Evolutionary conservation across 2,113 vertebrate genomes (phyloP), one percentile per base, ranked within the genome.

Genomic region (Ammodramus savannarum): DNA sequence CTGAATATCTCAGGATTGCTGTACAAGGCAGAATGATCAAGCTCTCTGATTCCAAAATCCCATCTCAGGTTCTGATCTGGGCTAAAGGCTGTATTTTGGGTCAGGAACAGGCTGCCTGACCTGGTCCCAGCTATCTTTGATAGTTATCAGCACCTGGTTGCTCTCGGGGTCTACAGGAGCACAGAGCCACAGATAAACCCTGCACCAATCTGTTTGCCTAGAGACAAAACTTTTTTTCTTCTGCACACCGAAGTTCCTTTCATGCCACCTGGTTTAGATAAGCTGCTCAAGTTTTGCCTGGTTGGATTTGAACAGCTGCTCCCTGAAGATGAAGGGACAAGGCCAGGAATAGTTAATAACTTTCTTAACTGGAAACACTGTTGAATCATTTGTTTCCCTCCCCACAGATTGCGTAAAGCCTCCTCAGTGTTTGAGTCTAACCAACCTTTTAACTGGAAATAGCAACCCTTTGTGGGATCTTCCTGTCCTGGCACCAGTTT

Each of bases 241-340:
- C 66, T 57, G 12, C 77, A 75, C 43, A 58, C 2, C 32, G 0
- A 59, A 93, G 77, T 74, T 86, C 48, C 77, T 92, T 89, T 78
- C 29, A 17, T 82, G 87, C 59, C 89, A 96, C 93, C 87, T 95
- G 94, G 83, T 95, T 97, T 78, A 76, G 74, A 96, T 93, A 92
- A 95, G 84, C 91, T 75, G 69, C 76, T 87, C 3, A 15, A 85
- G 61, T 71, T 93, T 78, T 34, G 79, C 90, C 87, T 59, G 63
- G 19, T 93, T 16, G 3, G 8, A 75, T 92, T 7, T 52, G 76
- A 86, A 74, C 94, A 95, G 94, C 86, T 96, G 90, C 48, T 93
- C 76, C 90, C 63, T 39, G 46, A 84, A 87, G 80, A 90, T 59
- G 85, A 90, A 90, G 79, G 83, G 87, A 63, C 16, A 16, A 57